A percentile compares a stretch with the other conserved stretches of the same genome.
phyloP scores from a whole-genome alignment of 2,113 vertebrate genomes.

The Porphyrio hochstetteri region DNA sequence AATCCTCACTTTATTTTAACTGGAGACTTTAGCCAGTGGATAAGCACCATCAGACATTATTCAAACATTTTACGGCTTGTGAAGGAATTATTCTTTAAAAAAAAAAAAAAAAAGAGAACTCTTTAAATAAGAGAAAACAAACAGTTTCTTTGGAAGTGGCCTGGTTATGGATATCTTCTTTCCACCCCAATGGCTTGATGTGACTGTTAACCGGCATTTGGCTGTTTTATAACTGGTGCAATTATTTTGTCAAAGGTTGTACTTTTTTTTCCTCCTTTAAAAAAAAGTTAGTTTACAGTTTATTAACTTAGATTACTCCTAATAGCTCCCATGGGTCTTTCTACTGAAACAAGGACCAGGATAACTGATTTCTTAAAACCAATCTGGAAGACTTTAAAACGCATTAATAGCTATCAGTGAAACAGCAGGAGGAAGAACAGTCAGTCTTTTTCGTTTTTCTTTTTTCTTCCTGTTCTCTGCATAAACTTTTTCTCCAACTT shows the following conservation, averaged over 20 bases:
- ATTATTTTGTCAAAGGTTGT: slow-evolving; percentile 68
- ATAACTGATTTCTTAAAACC: slow-evolving; percentile 69
- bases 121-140: slow-evolving; percentile 26
- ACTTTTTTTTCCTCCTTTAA: slow-evolving; percentile 22
- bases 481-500: slow-evolving; percentile 19
- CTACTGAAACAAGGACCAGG: slow-evolving; percentile 53
- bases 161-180: slow-evolving; percentile 22
- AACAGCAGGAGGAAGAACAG: slow-evolving; percentile 65
- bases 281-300: slow-evolving; percentile 72
- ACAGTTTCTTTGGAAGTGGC: not conserved
- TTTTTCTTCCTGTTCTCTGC: not conserved
- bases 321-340: slow-evolving; percentile 69
- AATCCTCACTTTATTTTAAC: slow-evolving; percentile 19
- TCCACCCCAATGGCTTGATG: not conserved
- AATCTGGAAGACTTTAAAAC: slow-evolving; percentile 68
- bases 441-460: not conserved
- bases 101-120: not conserved
- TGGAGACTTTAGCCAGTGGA: not conserved
- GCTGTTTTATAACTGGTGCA: slow-evolving; percentile 17
- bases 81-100: not conserved
- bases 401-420: slow-evolving; percentile 65
- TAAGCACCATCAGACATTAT: slow-evolving; percentile 13
- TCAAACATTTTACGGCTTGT: not conserved
- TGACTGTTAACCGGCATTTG: slow-evolving; percentile 8
- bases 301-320: slow-evolving; percentile 74